Percentiles rank a stretch among this genome's conserved stretches.
These are phyloP conservation scores for Pantherophis alleghaniensis DNA, from an alignment of 2,797 vertebrate genomes.

Conservation along the genomic window DNA sequence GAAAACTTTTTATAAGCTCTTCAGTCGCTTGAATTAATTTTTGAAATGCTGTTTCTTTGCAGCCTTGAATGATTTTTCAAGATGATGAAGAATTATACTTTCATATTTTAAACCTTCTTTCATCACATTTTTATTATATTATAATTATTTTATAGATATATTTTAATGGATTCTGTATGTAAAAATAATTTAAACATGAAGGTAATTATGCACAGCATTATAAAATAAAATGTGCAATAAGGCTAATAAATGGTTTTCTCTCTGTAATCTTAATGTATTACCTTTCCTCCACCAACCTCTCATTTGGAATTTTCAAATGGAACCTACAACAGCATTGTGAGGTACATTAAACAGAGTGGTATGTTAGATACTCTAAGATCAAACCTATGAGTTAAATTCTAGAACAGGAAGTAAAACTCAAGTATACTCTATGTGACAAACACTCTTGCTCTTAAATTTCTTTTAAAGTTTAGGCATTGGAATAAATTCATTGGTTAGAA, in stretches of 20 bases:
- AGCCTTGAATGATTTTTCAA: constrained; percentile 49
- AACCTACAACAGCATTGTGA: background rate
- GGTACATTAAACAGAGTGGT: background rate
- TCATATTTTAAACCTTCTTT: constrained; percentile 23
- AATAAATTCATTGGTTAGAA: background rate
- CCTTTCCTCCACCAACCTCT: background rate
- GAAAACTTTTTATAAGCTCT: constrained; percentile 14
- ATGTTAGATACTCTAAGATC: background rate
- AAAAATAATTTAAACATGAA: constrained; percentile 24
- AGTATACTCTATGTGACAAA: background rate
- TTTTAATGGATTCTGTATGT: background rate
- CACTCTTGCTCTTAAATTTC: background rate
- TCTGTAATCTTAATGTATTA: background rate
- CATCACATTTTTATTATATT: constrained; percentile 36
- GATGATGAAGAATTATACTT: constrained; percentile 10
- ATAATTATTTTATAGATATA: background rate
- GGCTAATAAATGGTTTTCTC: background rate
- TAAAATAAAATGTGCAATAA: background rate
- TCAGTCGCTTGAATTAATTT: constrained; percentile 16
- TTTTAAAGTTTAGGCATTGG: background rate
- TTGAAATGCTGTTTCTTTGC: constrained; percentile 46
- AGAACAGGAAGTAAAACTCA: background rate
- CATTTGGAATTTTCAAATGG: background rate
- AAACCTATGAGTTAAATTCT: background rate
- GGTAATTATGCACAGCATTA: background rate